Percentiles rank a stretch among this genome's conserved stretches.
Evolutionary conservation across 2,113 vertebrate genomes (phyloP).

Genomic region (Saccopteryx leptura): DNA sequence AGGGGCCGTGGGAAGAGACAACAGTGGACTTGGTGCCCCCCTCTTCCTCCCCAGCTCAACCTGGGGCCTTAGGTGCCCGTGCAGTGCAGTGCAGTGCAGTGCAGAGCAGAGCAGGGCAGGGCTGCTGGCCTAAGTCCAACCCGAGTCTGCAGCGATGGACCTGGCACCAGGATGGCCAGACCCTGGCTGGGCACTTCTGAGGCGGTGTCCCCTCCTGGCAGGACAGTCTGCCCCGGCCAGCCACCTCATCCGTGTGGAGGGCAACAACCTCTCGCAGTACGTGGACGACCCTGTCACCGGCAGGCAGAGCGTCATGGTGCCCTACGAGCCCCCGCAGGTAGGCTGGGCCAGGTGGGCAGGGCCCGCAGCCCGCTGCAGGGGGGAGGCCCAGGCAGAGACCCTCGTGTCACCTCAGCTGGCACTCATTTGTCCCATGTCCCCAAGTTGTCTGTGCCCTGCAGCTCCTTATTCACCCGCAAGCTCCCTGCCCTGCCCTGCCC

Average conservation of each 20-base stretch:
- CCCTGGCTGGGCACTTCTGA: neutral
- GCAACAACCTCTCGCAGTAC: slow-evolving; percentile 97
- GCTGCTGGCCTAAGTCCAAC: neutral
- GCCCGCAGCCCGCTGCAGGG: neutral
- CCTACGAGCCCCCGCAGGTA: slow-evolving; percentile 98
- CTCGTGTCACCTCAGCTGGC: fast-evolving
- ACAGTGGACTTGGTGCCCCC: fast-evolving
- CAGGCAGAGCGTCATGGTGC: slow-evolving; percentile 96
- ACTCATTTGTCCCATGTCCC: neutral
- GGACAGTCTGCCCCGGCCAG: slow-evolving; percentile 97
- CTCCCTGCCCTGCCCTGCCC: too few species aligned
- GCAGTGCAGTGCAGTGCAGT: neutral
- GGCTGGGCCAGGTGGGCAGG: neutral
- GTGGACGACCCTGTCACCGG: slow-evolving; percentile 97
- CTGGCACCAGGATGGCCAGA: fast-evolving
- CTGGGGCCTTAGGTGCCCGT: neutral
- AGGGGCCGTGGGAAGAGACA: neutral
- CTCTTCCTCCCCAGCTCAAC: neutral
- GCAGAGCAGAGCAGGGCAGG: neutral
- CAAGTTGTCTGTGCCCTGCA: fast-evolving
- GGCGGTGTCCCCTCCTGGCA: slow-evolving; percentile 71
- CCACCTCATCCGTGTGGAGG: slow-evolving; percentile 98
- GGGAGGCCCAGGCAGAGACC: fast-evolving
- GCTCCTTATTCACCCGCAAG: neutral
- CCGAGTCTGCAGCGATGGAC: fast-evolving